These are phyloP conservation scores for Orestias chungarensis DNA, from an alignment of 2,797 vertebrate genomes.

Conservation along the genomic window DNA sequence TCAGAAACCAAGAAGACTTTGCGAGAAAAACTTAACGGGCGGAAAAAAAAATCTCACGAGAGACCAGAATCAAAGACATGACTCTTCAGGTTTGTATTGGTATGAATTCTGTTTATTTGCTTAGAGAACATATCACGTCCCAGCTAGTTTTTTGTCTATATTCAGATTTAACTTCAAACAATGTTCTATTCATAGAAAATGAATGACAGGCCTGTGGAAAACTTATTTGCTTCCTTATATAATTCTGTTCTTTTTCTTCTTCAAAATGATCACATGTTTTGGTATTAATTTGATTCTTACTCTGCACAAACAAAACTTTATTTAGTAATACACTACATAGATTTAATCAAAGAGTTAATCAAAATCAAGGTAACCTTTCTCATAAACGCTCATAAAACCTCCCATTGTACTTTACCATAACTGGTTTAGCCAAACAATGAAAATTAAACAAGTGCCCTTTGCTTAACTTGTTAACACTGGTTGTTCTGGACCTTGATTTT, in stretches of 20 bases:
- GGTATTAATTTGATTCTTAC: neutral
- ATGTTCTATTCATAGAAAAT: neutral
- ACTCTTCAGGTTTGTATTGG: neutral
- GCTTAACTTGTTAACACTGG: neutral
- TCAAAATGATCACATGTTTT: neutral
- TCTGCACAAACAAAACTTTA: neutral
- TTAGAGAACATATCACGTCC: neutral
- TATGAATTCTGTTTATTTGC: neutral
- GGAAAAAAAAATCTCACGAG: too few relatives aligned
- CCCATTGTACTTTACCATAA: too few relatives aligned
- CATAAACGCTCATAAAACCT: neutral
- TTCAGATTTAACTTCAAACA: slow-evolving; percentile 3
- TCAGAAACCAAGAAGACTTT: neutral
- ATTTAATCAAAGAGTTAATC: neutral
- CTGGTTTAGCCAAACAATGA: too few relatives aligned
- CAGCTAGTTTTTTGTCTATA: neutral
- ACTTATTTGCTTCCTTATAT: neutral
- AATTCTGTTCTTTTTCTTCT: neutral
- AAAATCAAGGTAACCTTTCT: neutral
- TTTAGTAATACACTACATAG: neutral
- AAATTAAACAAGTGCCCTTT: neutral
- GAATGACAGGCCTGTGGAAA: neutral
- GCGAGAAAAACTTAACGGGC: neutral
- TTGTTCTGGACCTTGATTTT: neutral
- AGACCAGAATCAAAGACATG: neutral